These are phyloP conservation scores for Cartodere bifasciata DNA, from an alignment of 2,888 invertebrate genomes.

Conservation along the genomic window DNA sequence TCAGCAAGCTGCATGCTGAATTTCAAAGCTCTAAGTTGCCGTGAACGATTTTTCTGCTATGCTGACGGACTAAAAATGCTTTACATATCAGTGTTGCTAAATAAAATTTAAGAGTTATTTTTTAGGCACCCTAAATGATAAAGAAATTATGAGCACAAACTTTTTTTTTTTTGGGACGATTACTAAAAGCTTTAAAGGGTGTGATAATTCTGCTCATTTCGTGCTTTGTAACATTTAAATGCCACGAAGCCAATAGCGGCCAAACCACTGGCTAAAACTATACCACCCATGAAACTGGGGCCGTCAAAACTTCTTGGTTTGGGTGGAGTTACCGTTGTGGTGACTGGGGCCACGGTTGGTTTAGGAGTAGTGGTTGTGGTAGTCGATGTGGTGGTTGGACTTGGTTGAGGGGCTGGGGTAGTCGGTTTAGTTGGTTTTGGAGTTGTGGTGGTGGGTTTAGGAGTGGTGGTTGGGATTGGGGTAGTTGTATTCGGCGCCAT, in stretches of 20 bases:
- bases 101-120: too few species aligned
- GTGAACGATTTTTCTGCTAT: too few species aligned
- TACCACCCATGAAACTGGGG: conserved; percentile 73
- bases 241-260: conserved; percentile 71
- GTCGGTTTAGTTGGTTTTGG: conserved; percentile 15
- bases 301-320: conserved; percentile 49
- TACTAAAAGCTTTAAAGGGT: conserved; percentile 64
- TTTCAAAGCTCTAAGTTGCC: too few species aligned
- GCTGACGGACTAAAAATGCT: too few species aligned
- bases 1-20: too few species aligned
- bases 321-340: conserved; percentile 15
- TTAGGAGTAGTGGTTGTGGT: conserved; percentile 15
- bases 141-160: too few species aligned
- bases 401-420: conserved; percentile 24
- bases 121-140: too few species aligned
- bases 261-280: conserved; percentile 65
- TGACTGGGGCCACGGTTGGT: conserved; percentile 15
- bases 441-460: conserved; percentile 8
- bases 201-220: conserved; percentile 76
- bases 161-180: too few species aligned
- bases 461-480: conserved; percentile 12
- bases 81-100: too few species aligned
- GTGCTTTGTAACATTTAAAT: conserved; percentile 78
- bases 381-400: conserved; percentile 17
- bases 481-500: conserved; percentile 10